Evolutionary conservation across 2,113 vertebrate species (phyloP).

Genomic region (Nothoprocta perdicaria): DNA sequence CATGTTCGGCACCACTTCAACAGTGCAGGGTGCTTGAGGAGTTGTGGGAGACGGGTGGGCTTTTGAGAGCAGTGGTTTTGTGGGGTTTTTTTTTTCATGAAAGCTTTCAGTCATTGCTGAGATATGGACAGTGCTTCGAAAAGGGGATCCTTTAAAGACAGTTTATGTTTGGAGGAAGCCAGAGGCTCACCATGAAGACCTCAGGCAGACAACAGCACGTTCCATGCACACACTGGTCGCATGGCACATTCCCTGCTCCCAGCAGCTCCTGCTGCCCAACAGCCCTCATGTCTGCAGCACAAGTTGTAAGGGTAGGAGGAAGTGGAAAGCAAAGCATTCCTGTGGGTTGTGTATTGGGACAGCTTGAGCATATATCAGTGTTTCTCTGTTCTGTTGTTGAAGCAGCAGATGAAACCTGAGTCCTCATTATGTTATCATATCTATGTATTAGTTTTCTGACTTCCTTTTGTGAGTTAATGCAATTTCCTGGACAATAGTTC

Average conservation of each 20-base stretch:
- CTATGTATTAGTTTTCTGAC: not conserved
- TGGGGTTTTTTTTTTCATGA: too few species aligned
- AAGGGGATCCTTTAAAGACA: too few species aligned
- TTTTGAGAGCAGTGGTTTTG: not conserved
- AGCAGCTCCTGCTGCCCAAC: not conserved
- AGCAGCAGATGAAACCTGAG: not conserved
- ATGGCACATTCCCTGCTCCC: not conserved
- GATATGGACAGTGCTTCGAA: too few species aligned
- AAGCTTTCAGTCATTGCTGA: too few species aligned
- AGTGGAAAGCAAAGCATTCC: not conserved
- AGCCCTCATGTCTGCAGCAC: not conserved
- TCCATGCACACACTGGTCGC: too few species aligned
- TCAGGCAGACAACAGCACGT: too few species aligned
- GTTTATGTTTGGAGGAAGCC: too few species aligned
- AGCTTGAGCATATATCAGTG: not conserved
- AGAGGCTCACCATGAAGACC: not conserved
- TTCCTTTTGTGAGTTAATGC: conserved; percentile 4
- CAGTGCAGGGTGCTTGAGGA: not conserved
- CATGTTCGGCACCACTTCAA: not conserved
- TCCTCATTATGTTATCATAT: not conserved
- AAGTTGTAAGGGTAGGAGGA: not conserved
- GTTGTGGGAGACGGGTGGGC: not conserved
- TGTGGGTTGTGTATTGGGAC: rapidly evolving
- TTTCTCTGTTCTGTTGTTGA: not conserved
- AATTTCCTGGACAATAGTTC: not conserved